A percentile compares a stretch with the other conserved stretches of the same genome.
Conservation (phyloP, 2,888 invertebrate species). For the Saturnia japonica region DNA sequence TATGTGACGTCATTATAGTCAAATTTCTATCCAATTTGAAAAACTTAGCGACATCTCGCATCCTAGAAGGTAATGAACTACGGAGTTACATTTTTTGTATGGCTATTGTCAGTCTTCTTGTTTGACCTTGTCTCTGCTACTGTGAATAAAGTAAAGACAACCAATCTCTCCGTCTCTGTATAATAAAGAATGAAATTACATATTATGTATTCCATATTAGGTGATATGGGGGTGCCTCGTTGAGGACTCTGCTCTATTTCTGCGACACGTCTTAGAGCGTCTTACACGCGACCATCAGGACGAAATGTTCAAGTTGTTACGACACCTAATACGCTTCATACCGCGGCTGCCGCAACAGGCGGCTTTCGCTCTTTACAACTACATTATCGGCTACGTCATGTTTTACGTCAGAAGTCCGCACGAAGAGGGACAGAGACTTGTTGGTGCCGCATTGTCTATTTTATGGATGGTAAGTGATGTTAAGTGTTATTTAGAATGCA, state of each 20-base stretch:
- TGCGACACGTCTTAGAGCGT: slow-evolving; percentile 97
- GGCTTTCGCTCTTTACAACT: slow-evolving; percentile 98
- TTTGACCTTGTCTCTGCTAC: no score
- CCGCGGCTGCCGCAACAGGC: slow-evolving; percentile 97
- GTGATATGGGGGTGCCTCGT: slow-evolving; percentile 99
- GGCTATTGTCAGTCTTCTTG: no score
- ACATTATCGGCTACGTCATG: slow-evolving; percentile 99
- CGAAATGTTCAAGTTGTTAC: slow-evolving; percentile 94
- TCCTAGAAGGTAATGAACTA: no score
- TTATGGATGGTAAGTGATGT: slow-evolving; percentile 92
- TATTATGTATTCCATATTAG: slow-evolving; percentile 59
- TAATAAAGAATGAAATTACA: background rate
- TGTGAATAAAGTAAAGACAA: background rate
- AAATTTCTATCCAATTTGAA: no score
- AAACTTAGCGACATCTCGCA: no score
- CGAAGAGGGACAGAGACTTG: slow-evolving; percentile 96
- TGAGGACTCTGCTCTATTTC: slow-evolving; percentile 97
- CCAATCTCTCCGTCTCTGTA: background rate
- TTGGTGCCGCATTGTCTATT: slow-evolving; percentile 96
- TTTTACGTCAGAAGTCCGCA: slow-evolving; percentile 98
- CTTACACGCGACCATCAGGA: slow-evolving; percentile 96
- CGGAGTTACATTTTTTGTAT: no score
- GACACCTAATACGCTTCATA: slow-evolving; percentile 96
- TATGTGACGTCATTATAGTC: no score
- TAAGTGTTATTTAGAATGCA: background rate